Evolutionary conservation across 2,113 vertebrate species (phyloP).

Genomic region (Panthera tigris): DNA sequence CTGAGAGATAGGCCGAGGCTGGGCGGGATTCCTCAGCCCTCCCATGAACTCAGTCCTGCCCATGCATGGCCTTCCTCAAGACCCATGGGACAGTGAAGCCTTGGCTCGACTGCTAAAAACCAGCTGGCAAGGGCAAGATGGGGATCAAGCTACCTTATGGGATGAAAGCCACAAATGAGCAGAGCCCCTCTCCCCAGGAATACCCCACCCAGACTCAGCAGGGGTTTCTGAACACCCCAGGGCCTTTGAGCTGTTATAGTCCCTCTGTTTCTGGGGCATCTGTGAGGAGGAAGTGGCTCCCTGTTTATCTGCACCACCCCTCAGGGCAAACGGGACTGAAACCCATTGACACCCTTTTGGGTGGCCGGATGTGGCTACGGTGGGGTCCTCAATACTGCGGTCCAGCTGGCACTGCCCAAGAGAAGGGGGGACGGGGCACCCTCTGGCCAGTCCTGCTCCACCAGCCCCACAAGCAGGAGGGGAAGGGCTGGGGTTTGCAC

Average conservation of each 20-base stretch:
- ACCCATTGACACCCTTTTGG: constrained; percentile 5
- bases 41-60: not conserved
- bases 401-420: constrained; percentile 51
- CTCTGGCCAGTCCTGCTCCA: not conserved
- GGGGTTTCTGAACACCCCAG: not conserved
- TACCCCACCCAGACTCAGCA: not conserved
- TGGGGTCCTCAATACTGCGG: not conserved
- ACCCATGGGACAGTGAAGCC: not conserved
- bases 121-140: not conserved
- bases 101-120: not conserved
- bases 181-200: not conserved
- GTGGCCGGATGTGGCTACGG: not conserved
- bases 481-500: not conserved
- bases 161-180: constrained; percentile 66
- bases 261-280: not conserved
- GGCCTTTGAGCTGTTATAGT: not conserved
- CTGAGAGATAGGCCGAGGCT: not conserved
- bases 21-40: not conserved
- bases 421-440: not conserved
- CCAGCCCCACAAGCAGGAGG: not conserved
- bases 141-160: constrained; percentile 35
- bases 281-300: constrained; percentile 20
- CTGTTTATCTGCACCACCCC: not conserved
- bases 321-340: constrained; percentile 3
- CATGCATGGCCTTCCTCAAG: not conserved